These are phyloP conservation scores for Chymomyza procnemis DNA, from an alignment of 2,888 invertebrate genomes.

Conservation along the genomic window DNA sequence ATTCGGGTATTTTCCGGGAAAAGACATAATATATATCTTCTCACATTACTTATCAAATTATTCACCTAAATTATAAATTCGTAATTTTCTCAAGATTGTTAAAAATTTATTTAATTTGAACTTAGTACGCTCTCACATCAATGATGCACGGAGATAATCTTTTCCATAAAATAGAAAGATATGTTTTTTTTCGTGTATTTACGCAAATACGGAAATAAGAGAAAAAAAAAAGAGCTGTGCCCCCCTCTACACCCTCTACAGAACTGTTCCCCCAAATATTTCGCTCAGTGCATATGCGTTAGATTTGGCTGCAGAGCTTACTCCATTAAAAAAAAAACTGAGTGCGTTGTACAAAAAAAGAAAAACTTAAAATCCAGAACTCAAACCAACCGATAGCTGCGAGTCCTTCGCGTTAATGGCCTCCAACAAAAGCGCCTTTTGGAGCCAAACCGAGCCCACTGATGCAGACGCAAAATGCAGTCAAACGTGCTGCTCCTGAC, in stretches of 20 bases:
- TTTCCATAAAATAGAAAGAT: too few species aligned
- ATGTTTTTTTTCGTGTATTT: too few species aligned
- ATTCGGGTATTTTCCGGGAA: too few species aligned
- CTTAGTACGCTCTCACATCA: too few species aligned
- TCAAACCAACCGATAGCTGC: background rate
- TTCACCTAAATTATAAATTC: too few species aligned
- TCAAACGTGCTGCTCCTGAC: background rate
- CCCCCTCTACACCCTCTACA: background rate
- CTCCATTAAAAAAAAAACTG: background rate
- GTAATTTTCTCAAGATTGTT: too few species aligned
- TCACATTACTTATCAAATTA: too few species aligned
- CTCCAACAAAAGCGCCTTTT: constrained; percentile 4
- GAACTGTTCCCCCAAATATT: background rate
- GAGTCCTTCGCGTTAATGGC: constrained; percentile 9
- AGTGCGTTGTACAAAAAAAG: background rate
- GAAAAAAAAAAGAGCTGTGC: background rate
- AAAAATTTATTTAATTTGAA: too few species aligned
- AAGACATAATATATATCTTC: too few species aligned
- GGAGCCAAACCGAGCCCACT: background rate
- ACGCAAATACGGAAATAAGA: too few species aligned
- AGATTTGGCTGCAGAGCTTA: background rate
- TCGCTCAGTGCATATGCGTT: background rate
- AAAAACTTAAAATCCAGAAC: background rate
- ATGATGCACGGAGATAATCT: too few species aligned
- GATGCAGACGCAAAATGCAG: background rate